Evolutionary conservation across 1,140 invertebrate genomes (phyloP).

Genomic region (Zophobas atratus): DNA sequence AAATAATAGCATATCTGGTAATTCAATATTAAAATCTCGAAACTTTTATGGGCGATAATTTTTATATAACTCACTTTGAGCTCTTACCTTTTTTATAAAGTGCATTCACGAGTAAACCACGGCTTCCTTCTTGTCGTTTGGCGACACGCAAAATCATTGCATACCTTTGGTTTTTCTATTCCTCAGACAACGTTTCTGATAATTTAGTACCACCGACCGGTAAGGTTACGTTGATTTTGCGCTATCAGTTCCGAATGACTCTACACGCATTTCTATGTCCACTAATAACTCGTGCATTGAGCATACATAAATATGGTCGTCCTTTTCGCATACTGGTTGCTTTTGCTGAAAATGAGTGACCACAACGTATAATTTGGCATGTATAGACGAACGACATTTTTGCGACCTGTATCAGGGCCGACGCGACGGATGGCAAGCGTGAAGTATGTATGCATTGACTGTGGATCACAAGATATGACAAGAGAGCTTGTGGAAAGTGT

Average conservation of each 20-base stretch:
- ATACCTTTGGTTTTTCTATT: not conserved
- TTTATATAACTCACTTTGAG: no score
- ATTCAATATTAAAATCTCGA: no score
- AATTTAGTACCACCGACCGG: not conserved
- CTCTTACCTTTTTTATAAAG: no score
- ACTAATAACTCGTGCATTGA: not conserved
- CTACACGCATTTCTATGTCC: not conserved
- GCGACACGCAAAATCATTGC: conserved; percentile 22
- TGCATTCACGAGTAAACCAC: not conserved
- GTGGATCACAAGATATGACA: no score
- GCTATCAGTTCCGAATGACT: not conserved
- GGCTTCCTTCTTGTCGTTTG: conserved; percentile 1
- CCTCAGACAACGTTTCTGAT: no score
- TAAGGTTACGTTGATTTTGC: conserved; percentile 17
- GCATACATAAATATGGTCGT: conserved; percentile 13
- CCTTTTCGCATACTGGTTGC: conserved; percentile 21
- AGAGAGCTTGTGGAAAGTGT: no score
- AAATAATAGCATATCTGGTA: no score
- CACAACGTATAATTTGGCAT: conserved; percentile 37
- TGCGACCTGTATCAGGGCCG: conserved; percentile 81
- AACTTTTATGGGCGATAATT: no score
- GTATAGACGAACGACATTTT: conserved; percentile 81
- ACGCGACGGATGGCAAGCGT: conserved; percentile 66
- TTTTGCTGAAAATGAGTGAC: conserved; percentile 13
- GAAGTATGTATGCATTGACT: conserved; percentile 28